Conservation (phyloP, 2,797 vertebrate genomes). For the Enteromius radiatus region DNA sequence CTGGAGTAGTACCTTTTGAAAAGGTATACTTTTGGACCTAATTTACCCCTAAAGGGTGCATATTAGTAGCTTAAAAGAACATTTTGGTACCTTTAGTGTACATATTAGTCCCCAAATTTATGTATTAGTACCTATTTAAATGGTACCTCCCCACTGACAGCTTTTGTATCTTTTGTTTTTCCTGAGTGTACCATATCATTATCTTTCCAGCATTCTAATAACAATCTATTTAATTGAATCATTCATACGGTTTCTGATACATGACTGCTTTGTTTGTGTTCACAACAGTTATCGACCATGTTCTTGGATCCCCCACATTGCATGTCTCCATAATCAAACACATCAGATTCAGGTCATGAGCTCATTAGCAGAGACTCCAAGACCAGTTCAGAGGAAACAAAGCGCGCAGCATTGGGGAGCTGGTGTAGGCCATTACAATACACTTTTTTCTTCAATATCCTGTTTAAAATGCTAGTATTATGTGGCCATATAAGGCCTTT, state of each 20-base stretch:
- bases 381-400: not conserved
- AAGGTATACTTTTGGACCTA: not conserved
- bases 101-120: not conserved
- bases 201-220: not conserved
- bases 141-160: not conserved
- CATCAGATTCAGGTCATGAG: not conserved
- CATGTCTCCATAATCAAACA: not conserved
- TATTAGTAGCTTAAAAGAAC: not conserved
- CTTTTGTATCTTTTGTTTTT: not conserved
- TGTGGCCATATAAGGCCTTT: not conserved
- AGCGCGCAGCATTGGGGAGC: not conserved
- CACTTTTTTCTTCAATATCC: not conserved
- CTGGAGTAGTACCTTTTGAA: not conserved
- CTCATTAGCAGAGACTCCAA: not conserved
- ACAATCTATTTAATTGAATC: not conserved
- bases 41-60: not conserved
- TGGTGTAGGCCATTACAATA: not conserved
- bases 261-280: not conserved
- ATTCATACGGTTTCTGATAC: not conserved
- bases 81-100: not conserved
- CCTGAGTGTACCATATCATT: not conserved
- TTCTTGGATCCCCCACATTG: not conserved
- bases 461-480: not conserved
- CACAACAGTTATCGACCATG: not conserved
- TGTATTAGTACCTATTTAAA: not conserved